phyloP scores from a whole-genome alignment of 1,140 invertebrate species.

The Drosophila orena region DNA sequence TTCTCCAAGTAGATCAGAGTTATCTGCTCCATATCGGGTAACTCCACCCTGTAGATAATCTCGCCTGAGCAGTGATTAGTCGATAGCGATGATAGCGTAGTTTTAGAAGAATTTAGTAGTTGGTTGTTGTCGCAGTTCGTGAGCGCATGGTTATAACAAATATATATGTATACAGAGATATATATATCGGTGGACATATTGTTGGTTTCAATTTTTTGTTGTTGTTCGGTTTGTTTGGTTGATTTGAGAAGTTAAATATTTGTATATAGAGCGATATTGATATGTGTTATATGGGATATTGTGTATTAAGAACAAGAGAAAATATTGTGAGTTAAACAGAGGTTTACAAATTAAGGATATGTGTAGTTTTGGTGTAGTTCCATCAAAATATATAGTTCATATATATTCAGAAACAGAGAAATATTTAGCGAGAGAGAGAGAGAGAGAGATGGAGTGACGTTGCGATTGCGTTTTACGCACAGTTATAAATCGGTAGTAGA shows the following conservation, averaged over 20 bases:
- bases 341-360: constrained; percentile 9
- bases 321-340: constrained; percentile 11
- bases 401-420: constrained; percentile 20
- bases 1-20: constrained; percentile 95
- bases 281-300: constrained; percentile 14
- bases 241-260: constrained; percentile 34
- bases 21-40: constrained; percentile 95
- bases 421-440: constrained; percentile 1
- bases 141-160: constrained; percentile 68
- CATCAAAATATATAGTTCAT: constrained; percentile 25
- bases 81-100: constrained; percentile 52
- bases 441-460: constrained; percentile 20
- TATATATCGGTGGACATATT: constrained; percentile 47
- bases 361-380: constrained; percentile 22
- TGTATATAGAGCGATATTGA: constrained; percentile 13
- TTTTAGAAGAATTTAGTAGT: constrained; percentile 66
- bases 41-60: constrained; percentile 95
- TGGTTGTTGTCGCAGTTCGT: constrained; percentile 62
- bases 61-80: constrained; percentile 87
- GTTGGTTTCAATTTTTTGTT: constrained; percentile 22
- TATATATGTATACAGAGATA: constrained; percentile 56
- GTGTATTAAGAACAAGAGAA: constrained; percentile 16
- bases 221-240: constrained; percentile 29
- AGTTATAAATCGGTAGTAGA: constrained; percentile 31
- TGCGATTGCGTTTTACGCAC: constrained; percentile 17